phyloP scores from a whole-genome alignment of 2,888 invertebrate species.

The Mellilla xanthometata region DNA sequence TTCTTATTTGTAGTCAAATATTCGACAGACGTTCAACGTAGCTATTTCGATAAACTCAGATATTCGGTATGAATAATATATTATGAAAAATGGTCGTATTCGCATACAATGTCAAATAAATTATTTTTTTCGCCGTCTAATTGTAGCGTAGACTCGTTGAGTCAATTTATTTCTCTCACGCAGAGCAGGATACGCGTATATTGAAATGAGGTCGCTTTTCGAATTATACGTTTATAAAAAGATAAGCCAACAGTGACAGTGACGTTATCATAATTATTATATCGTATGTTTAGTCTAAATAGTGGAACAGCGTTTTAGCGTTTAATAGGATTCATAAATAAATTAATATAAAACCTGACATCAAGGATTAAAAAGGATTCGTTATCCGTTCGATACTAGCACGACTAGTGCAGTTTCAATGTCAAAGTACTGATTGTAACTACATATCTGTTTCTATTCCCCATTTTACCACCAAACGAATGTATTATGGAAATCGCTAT shows the following conservation, averaged over 20 bases:
- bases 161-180: constrained; percentile 30
- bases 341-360: too few relatives aligned
- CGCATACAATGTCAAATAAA: constrained; percentile 37
- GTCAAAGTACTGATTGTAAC: constrained; percentile 4
- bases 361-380: neutral
- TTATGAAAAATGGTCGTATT: constrained; percentile 29
- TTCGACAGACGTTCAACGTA: constrained; percentile 12
- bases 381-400: constrained; percentile 4
- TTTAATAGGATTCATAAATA: too few relatives aligned
- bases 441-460: constrained; percentile 1
- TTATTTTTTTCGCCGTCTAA: constrained; percentile 32
- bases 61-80: constrained; percentile 17
- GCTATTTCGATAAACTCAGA: constrained; percentile 20
- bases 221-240: constrained; percentile 32
- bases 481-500: too few relatives aligned
- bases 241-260: constrained; percentile 30
- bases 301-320: too few relatives aligned
- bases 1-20: constrained; percentile 21
- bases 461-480: neutral
- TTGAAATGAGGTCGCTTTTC: constrained; percentile 34
- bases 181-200: constrained; percentile 28
- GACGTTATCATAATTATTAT: constrained; percentile 26
- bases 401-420: constrained; percentile 3
- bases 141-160: constrained; percentile 32
- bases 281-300: too few relatives aligned